These are phyloP conservation scores for Mesocricetus auratus DNA, from an alignment of 2,113 vertebrate genomes.

Conservation along the genomic window DNA sequence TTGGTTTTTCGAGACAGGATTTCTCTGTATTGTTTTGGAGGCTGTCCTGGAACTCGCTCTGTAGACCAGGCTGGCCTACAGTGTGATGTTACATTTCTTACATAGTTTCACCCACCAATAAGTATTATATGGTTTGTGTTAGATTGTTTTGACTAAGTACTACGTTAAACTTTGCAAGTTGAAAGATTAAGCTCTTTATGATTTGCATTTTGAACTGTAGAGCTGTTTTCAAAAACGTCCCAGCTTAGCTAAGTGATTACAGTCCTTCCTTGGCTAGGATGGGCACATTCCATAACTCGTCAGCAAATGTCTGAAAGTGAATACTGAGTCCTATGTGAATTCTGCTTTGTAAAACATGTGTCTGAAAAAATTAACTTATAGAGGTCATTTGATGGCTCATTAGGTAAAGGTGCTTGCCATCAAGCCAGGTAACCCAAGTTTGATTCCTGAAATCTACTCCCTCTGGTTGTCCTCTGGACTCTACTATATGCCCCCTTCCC, in stretches of 20 bases:
- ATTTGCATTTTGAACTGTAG: not conserved
- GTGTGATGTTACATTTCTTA: conserved; percentile 10
- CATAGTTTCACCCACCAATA: not conserved
- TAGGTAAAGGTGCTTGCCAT: not conserved
- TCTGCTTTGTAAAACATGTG: not conserved
- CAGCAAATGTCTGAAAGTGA: not conserved
- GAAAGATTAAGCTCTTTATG: not conserved
- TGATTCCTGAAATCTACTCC: not conserved
- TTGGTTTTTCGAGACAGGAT: no score
- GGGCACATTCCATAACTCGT: not conserved
- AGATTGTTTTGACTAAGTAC: conserved; percentile 9
- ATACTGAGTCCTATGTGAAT: not conserved
- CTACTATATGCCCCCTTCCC: not conserved
- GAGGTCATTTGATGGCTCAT: not conserved
- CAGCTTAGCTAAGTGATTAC: not conserved
- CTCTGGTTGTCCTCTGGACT: not conserved
- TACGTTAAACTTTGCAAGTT: conserved; percentile 25
- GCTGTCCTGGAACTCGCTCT: no score
- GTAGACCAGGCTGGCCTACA: no score
- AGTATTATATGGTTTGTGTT: not conserved
- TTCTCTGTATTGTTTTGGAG: no score
- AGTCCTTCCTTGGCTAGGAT: not conserved
- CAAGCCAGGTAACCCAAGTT: not conserved
- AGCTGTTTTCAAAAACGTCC: conserved; percentile 22
- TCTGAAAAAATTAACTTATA: not conserved